Percentiles rank a stretch among this genome's conserved stretches.
phyloP scores from a whole-genome alignment of 2,113 vertebrate genomes.

The Arvicanthis niloticus region DNA sequence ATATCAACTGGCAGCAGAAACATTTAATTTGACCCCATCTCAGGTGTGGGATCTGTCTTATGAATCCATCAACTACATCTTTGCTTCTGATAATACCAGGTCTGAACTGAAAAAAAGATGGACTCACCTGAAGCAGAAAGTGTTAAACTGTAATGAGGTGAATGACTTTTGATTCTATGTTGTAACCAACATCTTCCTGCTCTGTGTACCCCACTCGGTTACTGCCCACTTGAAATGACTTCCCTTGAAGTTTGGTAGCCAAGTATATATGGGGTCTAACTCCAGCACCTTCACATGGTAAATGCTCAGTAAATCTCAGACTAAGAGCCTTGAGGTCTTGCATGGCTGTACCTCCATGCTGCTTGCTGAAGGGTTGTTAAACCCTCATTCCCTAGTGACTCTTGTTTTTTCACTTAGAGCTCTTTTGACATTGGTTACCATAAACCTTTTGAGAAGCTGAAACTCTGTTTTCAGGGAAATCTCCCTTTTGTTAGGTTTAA shows the following conservation, averaged over 20 bases:
- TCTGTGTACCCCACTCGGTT: background rate
- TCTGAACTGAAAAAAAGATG: conserved; percentile 91
- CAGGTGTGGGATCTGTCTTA: conserved; percentile 94
- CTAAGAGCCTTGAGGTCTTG: background rate
- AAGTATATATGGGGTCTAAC: background rate
- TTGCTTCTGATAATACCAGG: conserved; percentile 90
- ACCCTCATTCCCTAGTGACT: background rate
- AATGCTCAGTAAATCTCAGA: background rate
- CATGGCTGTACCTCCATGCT: background rate
- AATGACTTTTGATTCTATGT: conserved; percentile 1
- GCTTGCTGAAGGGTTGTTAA: background rate
- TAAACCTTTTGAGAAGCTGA: conserved; percentile 50
- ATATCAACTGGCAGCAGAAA: conserved; percentile 94
- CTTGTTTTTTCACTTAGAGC: background rate
- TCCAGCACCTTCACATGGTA: background rate
- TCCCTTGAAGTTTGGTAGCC: conserved; percentile 4
- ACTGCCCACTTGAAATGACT: background rate
- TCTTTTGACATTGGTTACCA: background rate
- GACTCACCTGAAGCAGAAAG: conserved; percentile 87
- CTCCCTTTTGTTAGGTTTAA: background rate
- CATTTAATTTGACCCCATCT: conserved; percentile 91
- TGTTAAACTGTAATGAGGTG: conserved; percentile 63
- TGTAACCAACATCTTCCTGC: background rate
- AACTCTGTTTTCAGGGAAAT: conserved; percentile 2
- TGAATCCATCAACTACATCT: conserved; percentile 92